A percentile compares a stretch with the other conserved stretches of the same genome.
These are phyloP conservation scores for Tachypleus tridentatus DNA, from an alignment of 1,140 invertebrate species.

Conservation along the genomic window DNA sequence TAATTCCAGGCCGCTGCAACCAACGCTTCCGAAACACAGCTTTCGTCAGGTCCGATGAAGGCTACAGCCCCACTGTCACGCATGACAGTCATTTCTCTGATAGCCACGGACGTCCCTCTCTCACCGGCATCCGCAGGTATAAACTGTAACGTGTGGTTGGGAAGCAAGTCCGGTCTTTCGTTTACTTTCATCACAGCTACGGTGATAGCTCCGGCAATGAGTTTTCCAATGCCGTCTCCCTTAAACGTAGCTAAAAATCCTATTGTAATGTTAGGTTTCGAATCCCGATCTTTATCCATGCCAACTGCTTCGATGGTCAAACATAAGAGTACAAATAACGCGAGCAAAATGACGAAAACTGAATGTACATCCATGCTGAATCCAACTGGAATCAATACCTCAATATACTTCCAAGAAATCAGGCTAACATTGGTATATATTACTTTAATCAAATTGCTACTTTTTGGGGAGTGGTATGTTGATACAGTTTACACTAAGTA, in stretches of 20 bases:
- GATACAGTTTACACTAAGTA: too few relatives aligned
- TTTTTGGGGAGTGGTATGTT: too few relatives aligned
- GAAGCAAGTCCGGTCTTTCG: constrained; percentile 51
- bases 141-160: constrained; percentile 53
- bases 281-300: too few relatives aligned
- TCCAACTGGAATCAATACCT: too few relatives aligned
- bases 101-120: constrained; percentile 39
- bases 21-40: constrained; percentile 68
- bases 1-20: constrained; percentile 81
- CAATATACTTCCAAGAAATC: too few relatives aligned
- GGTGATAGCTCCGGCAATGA: constrained; percentile 60
- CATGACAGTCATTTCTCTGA: constrained; percentile 66
- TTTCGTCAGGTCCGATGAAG: constrained; percentile 78
- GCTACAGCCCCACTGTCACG: constrained; percentile 56
- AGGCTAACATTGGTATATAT: too few relatives aligned
- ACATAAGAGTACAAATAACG: too few relatives aligned
- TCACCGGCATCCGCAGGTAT: constrained; percentile 50
- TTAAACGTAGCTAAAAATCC: constrained; percentile 45
- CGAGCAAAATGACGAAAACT: too few relatives aligned
- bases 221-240: constrained; percentile 41
- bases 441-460: too few relatives aligned
- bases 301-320: too few relatives aligned
- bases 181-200: constrained; percentile 62
- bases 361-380: too few relatives aligned
- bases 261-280: constrained; percentile 13